Evolutionary conservation across 37 sponge, comb jelly and placozoan genomes (phyloP).

Genomic region (Mnemiopsis leidyi): DNA sequence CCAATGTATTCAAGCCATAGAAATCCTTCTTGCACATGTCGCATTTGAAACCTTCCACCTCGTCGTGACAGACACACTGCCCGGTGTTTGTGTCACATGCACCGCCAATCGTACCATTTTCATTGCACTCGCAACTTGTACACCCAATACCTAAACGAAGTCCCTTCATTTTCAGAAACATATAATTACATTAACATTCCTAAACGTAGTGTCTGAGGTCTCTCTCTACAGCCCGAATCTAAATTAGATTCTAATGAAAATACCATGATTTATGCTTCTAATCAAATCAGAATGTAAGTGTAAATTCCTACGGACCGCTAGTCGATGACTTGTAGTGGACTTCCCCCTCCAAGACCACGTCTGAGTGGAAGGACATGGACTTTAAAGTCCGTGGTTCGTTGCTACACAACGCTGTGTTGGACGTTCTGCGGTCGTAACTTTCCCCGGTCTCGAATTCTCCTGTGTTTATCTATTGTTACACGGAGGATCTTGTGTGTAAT

Average conservation of each 20-base stretch:
- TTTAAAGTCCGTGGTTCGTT: neutral
- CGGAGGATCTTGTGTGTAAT: neutral
- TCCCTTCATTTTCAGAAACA: neutral
- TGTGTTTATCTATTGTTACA: neutral
- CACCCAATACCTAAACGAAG: conserved; percentile 29
- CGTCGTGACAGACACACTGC: conserved; percentile 28
- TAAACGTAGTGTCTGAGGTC: neutral
- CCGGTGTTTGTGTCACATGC: conserved; percentile 6
- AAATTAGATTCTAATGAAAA: neutral
- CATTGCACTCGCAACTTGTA: conserved; percentile 45
- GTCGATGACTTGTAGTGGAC: conserved; percentile 4
- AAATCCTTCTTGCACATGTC: neutral
- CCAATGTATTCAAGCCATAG: conserved; percentile 33
- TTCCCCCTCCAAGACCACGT: neutral
- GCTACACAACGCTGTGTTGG: neutral
- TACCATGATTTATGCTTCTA: neutral
- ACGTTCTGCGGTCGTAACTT: neutral
- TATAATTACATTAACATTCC: neutral
- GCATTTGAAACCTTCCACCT: conserved; percentile 44
- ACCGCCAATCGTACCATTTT: conserved; percentile 16
- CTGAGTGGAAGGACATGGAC: neutral
- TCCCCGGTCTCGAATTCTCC: neutral
- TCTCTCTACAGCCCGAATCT: neutral
- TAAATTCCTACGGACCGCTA: neutral
- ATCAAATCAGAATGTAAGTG: neutral